Evolutionary conservation across 2,888 invertebrate genomes (phyloP), one percentile per base, ranked within the genome.

Genomic region (Beris morrisii): DNA sequence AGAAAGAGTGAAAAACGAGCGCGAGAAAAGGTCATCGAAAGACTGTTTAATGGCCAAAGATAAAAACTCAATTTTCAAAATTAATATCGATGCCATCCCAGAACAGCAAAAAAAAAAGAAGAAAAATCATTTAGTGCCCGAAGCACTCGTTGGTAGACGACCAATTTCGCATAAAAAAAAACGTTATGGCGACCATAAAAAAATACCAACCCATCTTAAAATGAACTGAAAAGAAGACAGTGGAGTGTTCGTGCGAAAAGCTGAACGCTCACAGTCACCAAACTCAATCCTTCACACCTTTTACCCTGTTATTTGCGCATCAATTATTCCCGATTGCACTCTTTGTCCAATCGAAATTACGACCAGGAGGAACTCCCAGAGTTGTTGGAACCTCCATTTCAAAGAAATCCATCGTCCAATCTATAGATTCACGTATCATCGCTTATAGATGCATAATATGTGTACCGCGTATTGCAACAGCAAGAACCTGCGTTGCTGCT

Each of bases 21-120:
- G 43, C 15, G 22, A 15, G 38, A 56, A 56, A 52, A 50, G 61
- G 52, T 50, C 61, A 61, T 61, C 50, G 61, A 61, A 61, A 59
- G 31, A 50, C 52, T 61, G 61, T 61, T 61, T 61, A 61, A 61
- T 61, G 52, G 61, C 22, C 9, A 52, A 28, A 61, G 61, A 61
- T 61, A 61, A 61, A 61, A 61, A 61, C 61, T 61, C 61, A 61
- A 61, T 61, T 61, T 61, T 61, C 52, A 28, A 61, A 61, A 61
- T 61, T 61, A 61, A 61, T 61, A 61, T 61, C 61, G 61, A 61
- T 61, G 46, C 50, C 61, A 32, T 61, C 50, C 61, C 9, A 38
- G 22, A 22, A 22, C 9, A 38, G 38, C 2, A 3, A 3, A 38
- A 38, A 38, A 38, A 38, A 38, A 38, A 38, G 7, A 4, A 32